A percentile compares a stretch with the other conserved stretches of the same genome.
Evolutionary conservation across 2,888 invertebrate genomes (phyloP).

Genomic region (Thysanoteuthis rhombus): DNA sequence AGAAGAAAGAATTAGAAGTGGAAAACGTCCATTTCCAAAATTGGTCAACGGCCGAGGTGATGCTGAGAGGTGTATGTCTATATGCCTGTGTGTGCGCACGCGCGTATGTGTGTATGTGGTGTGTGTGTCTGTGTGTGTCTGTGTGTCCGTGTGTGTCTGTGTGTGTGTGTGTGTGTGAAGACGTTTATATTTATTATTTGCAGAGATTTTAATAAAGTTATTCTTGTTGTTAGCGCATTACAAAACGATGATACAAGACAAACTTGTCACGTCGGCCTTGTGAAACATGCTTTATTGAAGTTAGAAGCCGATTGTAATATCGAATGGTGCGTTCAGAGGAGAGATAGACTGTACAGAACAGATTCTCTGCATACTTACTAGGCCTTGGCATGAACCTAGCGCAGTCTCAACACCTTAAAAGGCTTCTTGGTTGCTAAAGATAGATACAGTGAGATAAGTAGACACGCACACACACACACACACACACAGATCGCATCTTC

Average conservation of each 20-base stretch:
- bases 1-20: background rate
- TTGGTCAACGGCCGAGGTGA: background rate
- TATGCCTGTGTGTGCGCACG: too few species aligned
- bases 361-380: conserved; percentile 25
- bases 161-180: background rate
- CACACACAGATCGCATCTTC: background rate
- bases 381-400: background rate
- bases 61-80: background rate
- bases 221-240: background rate
- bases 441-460: background rate
- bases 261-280: background rate
- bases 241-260: too few species aligned
- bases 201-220: background rate
- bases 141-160: background rate
- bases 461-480: too few species aligned
- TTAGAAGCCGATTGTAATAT: background rate
- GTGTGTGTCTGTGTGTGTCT: too few species aligned
- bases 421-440: background rate
- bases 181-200: background rate
- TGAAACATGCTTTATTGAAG: background rate
- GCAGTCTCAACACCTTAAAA: background rate
- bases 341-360: background rate
- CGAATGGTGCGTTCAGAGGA: background rate
- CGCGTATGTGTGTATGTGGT: background rate
- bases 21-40: background rate